Conservation (phyloP, 2,888 invertebrate species). For the Pristionchus exspectatus region DNA sequence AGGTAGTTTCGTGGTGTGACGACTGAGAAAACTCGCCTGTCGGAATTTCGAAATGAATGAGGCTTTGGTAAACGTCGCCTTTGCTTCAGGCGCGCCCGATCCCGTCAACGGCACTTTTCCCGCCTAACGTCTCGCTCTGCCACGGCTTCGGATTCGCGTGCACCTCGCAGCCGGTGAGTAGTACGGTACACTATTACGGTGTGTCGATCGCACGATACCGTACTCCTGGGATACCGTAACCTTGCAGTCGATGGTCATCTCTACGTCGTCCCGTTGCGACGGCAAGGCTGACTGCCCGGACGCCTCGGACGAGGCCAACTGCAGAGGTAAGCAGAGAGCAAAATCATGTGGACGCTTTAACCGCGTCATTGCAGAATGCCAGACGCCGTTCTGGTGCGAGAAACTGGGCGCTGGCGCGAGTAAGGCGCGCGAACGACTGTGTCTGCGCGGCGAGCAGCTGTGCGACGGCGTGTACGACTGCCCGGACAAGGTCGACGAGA, state of each 20-base stretch:
- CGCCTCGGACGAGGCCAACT: slow-evolving; percentile 69
- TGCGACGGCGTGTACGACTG: slow-evolving; percentile 73
- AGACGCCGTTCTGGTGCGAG: slow-evolving; percentile 71
- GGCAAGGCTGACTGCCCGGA: slow-evolving; percentile 70
- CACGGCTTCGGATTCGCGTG: slow-evolving; percentile 73
- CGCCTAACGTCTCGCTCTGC: slow-evolving; percentile 71
- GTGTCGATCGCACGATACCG: neutral
- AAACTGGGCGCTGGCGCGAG: neutral
- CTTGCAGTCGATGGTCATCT: slow-evolving; percentile 59
- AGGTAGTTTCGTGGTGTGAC: neutral
- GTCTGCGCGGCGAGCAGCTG: slow-evolving; percentile 31
- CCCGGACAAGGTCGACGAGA: slow-evolving; percentile 68
- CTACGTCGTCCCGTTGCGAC: slow-evolving; percentile 69
- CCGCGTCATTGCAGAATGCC: slow-evolving; percentile 63
- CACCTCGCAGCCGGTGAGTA: slow-evolving; percentile 65
- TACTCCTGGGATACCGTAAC: neutral
- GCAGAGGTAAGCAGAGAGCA: slow-evolving; percentile 53
- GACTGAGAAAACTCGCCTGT: neutral
- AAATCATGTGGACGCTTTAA: neutral
- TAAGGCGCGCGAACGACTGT: neutral
- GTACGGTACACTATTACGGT: neutral
- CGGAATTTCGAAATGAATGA: neutral
- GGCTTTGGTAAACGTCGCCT: neutral
- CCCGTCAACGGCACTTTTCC: slow-evolving; percentile 62
- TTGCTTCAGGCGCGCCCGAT: slow-evolving; percentile 57